phyloP scores from a whole-genome alignment of 2,797 vertebrate species.

The Miopithecus talapoin region DNA sequence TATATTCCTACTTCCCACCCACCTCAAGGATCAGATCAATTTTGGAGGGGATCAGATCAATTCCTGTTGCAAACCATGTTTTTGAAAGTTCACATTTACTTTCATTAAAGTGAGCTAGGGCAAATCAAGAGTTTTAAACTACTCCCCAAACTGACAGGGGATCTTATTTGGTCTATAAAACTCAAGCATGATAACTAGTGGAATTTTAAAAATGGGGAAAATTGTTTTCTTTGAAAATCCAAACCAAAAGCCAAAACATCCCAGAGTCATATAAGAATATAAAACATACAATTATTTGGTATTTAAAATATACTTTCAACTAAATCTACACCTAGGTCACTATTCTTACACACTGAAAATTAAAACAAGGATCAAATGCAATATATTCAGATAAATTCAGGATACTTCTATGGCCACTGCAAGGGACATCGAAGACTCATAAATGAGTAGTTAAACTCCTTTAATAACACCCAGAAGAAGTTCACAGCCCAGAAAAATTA shows the following conservation, averaged over 20 bases:
- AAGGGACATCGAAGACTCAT: not conserved
- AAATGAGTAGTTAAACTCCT: slow-evolving; percentile 34
- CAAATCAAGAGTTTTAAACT: slow-evolving; percentile 20
- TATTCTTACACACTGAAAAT: not conserved
- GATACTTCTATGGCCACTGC: not conserved
- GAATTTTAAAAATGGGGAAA: not conserved
- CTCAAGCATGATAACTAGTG: not conserved
- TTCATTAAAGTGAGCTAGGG: not conserved
- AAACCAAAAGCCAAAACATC: slow-evolving; percentile 15
- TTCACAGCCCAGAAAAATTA: not conserved
- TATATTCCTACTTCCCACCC: not conserved
- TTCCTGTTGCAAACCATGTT: not conserved
- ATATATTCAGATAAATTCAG: not conserved
- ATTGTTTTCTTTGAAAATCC: slow-evolving; percentile 23
- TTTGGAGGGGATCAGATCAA: not conserved
- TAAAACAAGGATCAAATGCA: slow-evolving; percentile 18
- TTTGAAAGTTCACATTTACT: slow-evolving; percentile 23
- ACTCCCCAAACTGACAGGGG: not conserved
- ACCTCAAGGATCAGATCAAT: not conserved
- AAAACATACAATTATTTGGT: not conserved
- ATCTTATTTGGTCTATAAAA: not conserved
- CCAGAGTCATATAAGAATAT: not conserved
- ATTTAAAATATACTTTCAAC: slow-evolving; percentile 13
- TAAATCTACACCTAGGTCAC: not conserved
- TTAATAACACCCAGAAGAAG: not conserved